Evolutionary conservation across 2,888 invertebrate genomes (phyloP).

Genomic region (Tuta absoluta): DNA sequence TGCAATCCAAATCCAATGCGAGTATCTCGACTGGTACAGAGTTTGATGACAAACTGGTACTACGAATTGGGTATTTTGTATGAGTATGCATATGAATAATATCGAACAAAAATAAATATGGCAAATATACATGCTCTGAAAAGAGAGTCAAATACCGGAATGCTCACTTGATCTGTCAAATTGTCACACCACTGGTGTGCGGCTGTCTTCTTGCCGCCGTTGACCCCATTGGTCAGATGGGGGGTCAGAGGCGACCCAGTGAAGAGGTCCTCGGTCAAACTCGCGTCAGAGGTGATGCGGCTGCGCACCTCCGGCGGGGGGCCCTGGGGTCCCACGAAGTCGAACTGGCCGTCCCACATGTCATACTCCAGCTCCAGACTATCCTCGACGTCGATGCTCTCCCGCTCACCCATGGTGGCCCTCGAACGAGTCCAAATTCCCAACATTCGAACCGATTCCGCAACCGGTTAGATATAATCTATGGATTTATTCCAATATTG

Average conservation of each 20-base stretch:
- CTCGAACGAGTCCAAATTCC: constrained; percentile 70
- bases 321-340: constrained; percentile 86
- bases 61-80: constrained; percentile 6
- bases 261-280: constrained; percentile 74
- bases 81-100: too few species aligned
- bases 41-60: constrained; percentile 13
- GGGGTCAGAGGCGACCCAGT: constrained; percentile 73
- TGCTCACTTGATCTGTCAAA: constrained; percentile 82
- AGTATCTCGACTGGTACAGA: background rate
- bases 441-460: constrained; percentile 63
- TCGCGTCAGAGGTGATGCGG: constrained; percentile 67
- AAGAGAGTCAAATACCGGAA: constrained; percentile 12
- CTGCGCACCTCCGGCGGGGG: constrained; percentile 59
- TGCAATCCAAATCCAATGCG: constrained; percentile 13
- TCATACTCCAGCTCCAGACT: constrained; percentile 90
- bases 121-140: background rate
- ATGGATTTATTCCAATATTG: constrained; percentile 72
- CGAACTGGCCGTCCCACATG: constrained; percentile 94
- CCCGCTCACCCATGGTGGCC: constrained; percentile 71
- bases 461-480: constrained; percentile 52
- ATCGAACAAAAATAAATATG: background rate
- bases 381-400: constrained; percentile 75
- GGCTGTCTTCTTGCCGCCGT: constrained; percentile 80
- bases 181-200: constrained; percentile 82
- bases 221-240: constrained; percentile 71